Evolutionary conservation across 2,888 invertebrate genomes (phyloP), one percentile per base, ranked within the genome.

Genomic region (Drosophila anomalata): DNA sequence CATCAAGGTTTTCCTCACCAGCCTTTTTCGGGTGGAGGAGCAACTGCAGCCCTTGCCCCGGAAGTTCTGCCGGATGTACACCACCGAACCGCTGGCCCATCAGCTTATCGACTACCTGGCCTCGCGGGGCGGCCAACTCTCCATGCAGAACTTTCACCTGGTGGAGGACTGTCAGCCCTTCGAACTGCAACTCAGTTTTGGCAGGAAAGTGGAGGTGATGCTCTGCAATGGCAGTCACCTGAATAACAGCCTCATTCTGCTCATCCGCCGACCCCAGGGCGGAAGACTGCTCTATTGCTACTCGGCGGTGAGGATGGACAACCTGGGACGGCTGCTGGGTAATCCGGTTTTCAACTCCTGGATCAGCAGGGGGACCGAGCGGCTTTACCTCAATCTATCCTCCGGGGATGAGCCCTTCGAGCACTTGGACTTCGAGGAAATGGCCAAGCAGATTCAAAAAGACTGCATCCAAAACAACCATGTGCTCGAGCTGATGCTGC

Each of bases 41-140:
- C 69, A 80, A 44, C 17, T 84, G 12, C 7, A 41, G 0, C 56
- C 55, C 0, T 52, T 72, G 51, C 84, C 84, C 2, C 67, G 59
- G 11, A 29, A 63, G 22, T 86, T 84, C 57, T 84, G 84, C 50
- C 75, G 72, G 31, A 86, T 84, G 79, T 86, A 79, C 50, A 86
- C 86, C 2, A 80, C 77, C 0, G 55, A 54, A n/a, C 52, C 69
- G 1, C 44, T 84, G 47, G 80, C 86, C 22, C 14, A 48, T 0
- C 84, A 84, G 26, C 46, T 84, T 22, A 6, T 66, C 0, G 8
- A 11, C 1, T 77, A 80, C 36, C 56, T 84, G 0, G n/a, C 4
- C 5, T 8, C n/a, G 0, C 83, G 77, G 4, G 51, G 60, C 0
- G 72, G 73, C 1, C 57, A 67, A 12, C 47, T 83, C 9, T 44